Percentiles rank a stretch among this genome's conserved stretches.
Evolutionary conservation across 2,888 invertebrate genomes (phyloP).

Genomic region (Aelia acuminata): DNA sequence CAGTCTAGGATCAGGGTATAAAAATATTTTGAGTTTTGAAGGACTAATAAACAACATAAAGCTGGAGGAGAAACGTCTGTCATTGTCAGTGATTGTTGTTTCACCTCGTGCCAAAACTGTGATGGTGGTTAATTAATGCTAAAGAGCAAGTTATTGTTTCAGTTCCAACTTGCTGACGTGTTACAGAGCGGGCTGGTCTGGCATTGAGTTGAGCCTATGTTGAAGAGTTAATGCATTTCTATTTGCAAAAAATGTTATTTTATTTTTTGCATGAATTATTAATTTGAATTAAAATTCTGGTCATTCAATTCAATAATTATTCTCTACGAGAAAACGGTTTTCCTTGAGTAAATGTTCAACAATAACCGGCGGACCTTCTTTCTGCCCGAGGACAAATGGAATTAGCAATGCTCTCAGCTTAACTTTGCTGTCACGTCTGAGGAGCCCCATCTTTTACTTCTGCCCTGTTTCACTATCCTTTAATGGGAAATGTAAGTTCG

Average conservation of each 20-base stretch:
- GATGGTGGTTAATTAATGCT: constrained; percentile 7
- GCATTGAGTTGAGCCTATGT: neutral
- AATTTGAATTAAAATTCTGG: neutral
- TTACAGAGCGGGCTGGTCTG: neutral
- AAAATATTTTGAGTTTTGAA: constrained; percentile 12
- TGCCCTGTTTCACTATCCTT: neutral
- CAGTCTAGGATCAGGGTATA: no score
- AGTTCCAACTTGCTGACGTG: neutral
- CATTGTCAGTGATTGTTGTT: constrained; percentile 1
- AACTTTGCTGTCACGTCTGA: constrained; percentile 12
- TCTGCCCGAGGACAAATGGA: neutral
- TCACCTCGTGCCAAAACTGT: neutral
- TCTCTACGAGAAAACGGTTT: neutral
- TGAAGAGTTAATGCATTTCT: neutral
- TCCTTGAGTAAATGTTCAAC: neutral
- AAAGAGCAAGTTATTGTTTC: constrained; percentile 15
- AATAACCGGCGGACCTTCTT: neutral
- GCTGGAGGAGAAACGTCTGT: neutral
- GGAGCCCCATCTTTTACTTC: neutral
- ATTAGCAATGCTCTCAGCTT: constrained; percentile 6
- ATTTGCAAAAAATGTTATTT: neutral
- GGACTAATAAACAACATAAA: neutral
- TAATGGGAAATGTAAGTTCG: neutral
- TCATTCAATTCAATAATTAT: neutral
- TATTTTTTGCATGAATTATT: neutral